Evolutionary conservation across 2,113 vertebrate genomes (phyloP).

Genomic region (Sorex fumeus): DNA sequence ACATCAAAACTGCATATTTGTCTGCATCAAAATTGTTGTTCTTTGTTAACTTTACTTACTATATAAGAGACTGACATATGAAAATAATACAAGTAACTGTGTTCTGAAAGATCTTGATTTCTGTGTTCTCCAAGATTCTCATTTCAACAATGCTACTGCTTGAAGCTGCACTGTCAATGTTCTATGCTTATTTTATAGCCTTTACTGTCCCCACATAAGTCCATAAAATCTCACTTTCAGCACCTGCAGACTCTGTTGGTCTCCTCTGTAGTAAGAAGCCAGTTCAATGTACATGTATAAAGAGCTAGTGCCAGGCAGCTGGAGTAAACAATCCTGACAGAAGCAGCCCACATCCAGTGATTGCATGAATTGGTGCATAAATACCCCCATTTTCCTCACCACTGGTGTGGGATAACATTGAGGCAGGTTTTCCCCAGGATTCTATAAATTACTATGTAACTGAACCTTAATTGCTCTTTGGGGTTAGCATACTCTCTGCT

Average conservation of each 20-base stretch:
- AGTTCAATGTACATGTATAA: background rate
- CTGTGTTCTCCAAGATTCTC: background rate
- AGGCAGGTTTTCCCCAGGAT: background rate
- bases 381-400: background rate
- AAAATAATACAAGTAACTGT: background rate
- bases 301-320: background rate
- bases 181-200: background rate
- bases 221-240: background rate
- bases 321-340: background rate
- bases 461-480: background rate
- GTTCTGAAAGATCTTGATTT: background rate
- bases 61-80: background rate
- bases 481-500: background rate
- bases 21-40: background rate
- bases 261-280: background rate
- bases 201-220: background rate
- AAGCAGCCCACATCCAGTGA: background rate
- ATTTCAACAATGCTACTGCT: background rate
- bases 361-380: background rate
- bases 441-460: background rate
- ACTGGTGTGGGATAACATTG: background rate
- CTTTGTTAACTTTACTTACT: background rate
- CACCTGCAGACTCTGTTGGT: background rate
- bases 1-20: constrained; percentile 16
- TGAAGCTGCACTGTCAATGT: background rate